Conservation (phyloP, 2,797 vertebrate genomes). For the Sandelia bainsii region DNA sequence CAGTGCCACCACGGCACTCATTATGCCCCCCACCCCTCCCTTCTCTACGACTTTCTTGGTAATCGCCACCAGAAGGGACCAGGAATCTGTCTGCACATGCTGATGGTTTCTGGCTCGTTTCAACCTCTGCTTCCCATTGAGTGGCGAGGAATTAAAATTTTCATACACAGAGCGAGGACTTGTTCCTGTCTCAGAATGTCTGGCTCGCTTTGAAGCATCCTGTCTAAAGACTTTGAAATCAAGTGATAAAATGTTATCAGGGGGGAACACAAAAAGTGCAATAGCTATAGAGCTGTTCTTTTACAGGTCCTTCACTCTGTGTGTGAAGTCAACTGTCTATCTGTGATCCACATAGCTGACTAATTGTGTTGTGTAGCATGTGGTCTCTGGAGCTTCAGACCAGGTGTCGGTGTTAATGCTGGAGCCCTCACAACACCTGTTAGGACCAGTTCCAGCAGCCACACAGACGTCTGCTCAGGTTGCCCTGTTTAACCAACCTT, state of each 20-base stretch:
- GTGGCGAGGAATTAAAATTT: conserved; percentile 73
- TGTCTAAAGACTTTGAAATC: conserved; percentile 65
- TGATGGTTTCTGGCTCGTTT: conserved; percentile 79
- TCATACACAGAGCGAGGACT: conserved; percentile 60
- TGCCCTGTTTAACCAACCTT: conserved; percentile 60
- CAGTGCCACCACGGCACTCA: conserved; percentile 72
- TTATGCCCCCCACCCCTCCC: conserved; percentile 61
- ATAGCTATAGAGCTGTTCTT: conserved; percentile 30
- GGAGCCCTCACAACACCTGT: conserved; percentile 77
- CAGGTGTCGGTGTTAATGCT: conserved; percentile 81
- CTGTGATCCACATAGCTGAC: conserved; percentile 74
- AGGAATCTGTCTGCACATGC: conserved; percentile 80
- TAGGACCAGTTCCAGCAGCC: conserved; percentile 56
- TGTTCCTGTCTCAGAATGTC: conserved; percentile 59
- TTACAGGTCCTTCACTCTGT: conserved; percentile 56
- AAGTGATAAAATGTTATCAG: conserved; percentile 77
- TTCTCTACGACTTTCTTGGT: conserved; percentile 59
- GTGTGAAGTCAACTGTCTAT: conserved; percentile 62
- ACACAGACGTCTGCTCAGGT: conserved; percentile 41
- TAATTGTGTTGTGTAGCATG: conserved; percentile 74
- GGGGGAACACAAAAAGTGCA: conserved; percentile 22
- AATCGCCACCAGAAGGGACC: conserved; percentile 82
- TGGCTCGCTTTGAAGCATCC: conserved; percentile 70
- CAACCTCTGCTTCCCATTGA: conserved; percentile 75
- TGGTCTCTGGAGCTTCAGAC: conserved; percentile 70